Evolutionary conservation across 2,113 vertebrate genomes (phyloP), one percentile per base, ranked within the genome.

Genomic region (Ceyx melanurus): DNA sequence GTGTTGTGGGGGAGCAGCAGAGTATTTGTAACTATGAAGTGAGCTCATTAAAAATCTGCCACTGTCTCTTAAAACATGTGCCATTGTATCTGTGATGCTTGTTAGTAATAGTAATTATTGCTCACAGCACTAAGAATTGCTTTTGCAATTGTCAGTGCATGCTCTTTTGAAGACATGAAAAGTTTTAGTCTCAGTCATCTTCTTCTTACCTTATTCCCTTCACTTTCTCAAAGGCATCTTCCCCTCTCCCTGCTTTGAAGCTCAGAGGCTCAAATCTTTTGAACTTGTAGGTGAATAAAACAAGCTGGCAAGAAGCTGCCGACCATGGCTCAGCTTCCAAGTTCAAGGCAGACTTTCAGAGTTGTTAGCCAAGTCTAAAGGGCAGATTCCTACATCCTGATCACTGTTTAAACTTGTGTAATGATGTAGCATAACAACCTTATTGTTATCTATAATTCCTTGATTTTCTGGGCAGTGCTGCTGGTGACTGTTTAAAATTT

Each of bases 11-110:
- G 33, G 50, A 86, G 40, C 33, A 73, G 45, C 26, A 75, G 42
- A 51, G 26, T 73, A 72, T 79, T 75, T 76, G 57, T 57, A 72
- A 68, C 45, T 72, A 58, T 35, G 19, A 83, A 73, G 43, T 43
- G 22, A 94, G 17, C 75, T 90, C 83, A 85, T 96, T 96, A 94
- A 94, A 90, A 92, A 84, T 73, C 54, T 93, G 62, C 67, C 50
- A 37, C 54, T 56, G 62, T 37, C 60, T 71, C 53, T 88, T 74
- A 65, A 86, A 95, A 76, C 6, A 15, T 28, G 33, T 67, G 35
- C 37, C 19, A 68, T 56, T 1, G 0, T 61, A 31, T 75, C 53
- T 68, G 50, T 40, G 31, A 31, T 79, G 25, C 74, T 82, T 77
- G 5, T 87, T 94, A 93, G 71, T 64, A 85, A 33, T 15, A 92